Evolutionary conservation across 2,888 invertebrate species (phyloP), one percentile per base, ranked within the genome.

Genomic region (Hemaris fuciformis): DNA sequence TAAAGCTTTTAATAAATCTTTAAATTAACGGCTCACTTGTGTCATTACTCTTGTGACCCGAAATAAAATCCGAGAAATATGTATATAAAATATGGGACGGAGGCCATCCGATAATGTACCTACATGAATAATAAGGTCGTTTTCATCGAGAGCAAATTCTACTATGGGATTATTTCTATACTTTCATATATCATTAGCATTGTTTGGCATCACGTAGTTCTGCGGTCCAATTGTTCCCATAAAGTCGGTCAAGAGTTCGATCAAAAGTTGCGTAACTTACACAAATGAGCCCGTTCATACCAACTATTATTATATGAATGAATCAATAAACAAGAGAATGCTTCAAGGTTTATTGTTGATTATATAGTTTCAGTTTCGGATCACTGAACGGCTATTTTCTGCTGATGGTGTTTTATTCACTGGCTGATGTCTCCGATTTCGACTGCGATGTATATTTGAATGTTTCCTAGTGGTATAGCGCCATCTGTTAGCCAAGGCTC

Each of bases 181-280:
- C n/a, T n/a, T 38, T 3, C 38, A n/a, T 31, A 18, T 10, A 18
- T 53, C 48, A 15, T 59, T 53, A 59, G 42, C 41, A 41, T 53
- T 27, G 53, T 53, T 18, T 48, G 27, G n/a, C 57, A 59, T 61
- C 64, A 61, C 62, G 59, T 62, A 62, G 62, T 56, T 59, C 41
- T 56, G 62, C 43, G 62, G 62, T 56, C 67, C 62, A 64, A 65
- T 64, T 67, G 61, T 67, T 63, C 61, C 46, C 25, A 43, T 7
- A 58, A 57, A 61, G 61, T 65, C 64, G 62, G 60, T 63, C 62
- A 64, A 66, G 64, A 62, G 61, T 62, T 63, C 57, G 31, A 27
- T 58, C 56, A 41, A 31, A 57, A 46, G 57, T 67, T 67, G 60
- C 62, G 63, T 57, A 66, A 64, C 48, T n/a, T n/a, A 78, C 74